Conservation (phyloP, 53 echinoderm and acorn worm genomes). For the Astropecten irregularis region DNA sequence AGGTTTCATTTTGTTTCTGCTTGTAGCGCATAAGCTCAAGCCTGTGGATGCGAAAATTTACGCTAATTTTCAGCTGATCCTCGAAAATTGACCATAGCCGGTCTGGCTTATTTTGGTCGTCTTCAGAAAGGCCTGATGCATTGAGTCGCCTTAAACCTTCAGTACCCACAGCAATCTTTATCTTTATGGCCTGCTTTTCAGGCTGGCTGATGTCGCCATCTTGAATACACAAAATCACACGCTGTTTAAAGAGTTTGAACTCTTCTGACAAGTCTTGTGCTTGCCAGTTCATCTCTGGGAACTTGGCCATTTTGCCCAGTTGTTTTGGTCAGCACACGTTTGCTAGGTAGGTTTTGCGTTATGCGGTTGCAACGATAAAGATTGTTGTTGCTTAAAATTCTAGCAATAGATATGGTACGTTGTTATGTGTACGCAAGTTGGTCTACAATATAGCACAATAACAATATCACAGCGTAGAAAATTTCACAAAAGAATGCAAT, state of each 20-base stretch:
- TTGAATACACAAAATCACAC: background rate
- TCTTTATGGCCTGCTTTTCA: slow-evolving; percentile 11
- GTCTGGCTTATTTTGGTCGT: slow-evolving; percentile 47
- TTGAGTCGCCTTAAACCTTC: slow-evolving; percentile 66
- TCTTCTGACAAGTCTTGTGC: background rate
- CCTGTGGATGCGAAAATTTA: no score
- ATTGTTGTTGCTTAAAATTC: background rate
- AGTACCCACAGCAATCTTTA: slow-evolving; percentile 71
- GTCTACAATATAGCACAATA: background rate
- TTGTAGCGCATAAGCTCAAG: slow-evolving; percentile 63
- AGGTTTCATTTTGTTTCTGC: slow-evolving; percentile 31
- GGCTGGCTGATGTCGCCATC: background rate
- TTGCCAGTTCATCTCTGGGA: slow-evolving; percentile 17
- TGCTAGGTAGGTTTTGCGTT: background rate
- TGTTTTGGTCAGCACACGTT: background rate
- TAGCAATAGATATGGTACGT: background rate
- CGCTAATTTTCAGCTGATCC: slow-evolving; percentile 52
- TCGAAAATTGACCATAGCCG: slow-evolving; percentile 61
- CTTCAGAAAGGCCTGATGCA: slow-evolving; percentile 59
- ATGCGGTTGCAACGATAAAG: background rate
- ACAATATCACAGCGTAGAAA: background rate
- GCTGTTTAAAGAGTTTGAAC: slow-evolving; percentile 21
- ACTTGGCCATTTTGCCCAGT: background rate
- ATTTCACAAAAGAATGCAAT: background rate
- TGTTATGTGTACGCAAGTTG: background rate